phyloP scores from a whole-genome alignment of 2,113 vertebrate species.

The Peromyscus maniculatus region DNA sequence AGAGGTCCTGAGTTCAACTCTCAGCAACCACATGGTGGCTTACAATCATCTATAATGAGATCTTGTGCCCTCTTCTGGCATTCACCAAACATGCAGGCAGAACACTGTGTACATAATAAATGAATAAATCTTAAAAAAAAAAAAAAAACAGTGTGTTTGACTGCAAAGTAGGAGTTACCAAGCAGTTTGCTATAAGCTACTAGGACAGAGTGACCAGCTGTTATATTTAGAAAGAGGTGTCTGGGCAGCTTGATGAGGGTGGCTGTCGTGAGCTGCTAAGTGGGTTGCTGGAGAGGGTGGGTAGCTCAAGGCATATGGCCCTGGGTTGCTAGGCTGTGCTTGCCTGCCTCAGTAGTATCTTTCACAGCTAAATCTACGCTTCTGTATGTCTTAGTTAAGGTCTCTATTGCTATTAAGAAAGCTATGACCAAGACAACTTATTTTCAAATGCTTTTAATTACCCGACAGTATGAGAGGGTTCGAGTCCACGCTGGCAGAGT shows the following conservation, averaged over 20 bases:
- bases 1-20: no score
- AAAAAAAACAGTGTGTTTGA: neutral
- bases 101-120: no score
- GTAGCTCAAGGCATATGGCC: neutral
- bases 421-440: neutral
- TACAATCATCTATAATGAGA: no score
- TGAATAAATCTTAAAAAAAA: no score
- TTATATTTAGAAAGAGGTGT: neutral
- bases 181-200: neutral
- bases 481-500: neutral
- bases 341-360: neutral
- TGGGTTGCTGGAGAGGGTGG: neutral
- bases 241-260: neutral
- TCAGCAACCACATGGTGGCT: no score
- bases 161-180: neutral
- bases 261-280: neutral
- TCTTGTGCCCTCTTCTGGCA: no score
- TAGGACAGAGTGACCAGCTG: neutral
- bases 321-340: neutral
- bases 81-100: no score
- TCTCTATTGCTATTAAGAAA: neutral
- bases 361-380: neutral
- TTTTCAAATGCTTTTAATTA: neutral
- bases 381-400: neutral
- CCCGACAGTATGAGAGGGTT: neutral